These are phyloP conservation scores for Trachymyrmex cornetzi DNA, from an alignment of 1,140 invertebrate genomes.

Conservation along the genomic window DNA sequence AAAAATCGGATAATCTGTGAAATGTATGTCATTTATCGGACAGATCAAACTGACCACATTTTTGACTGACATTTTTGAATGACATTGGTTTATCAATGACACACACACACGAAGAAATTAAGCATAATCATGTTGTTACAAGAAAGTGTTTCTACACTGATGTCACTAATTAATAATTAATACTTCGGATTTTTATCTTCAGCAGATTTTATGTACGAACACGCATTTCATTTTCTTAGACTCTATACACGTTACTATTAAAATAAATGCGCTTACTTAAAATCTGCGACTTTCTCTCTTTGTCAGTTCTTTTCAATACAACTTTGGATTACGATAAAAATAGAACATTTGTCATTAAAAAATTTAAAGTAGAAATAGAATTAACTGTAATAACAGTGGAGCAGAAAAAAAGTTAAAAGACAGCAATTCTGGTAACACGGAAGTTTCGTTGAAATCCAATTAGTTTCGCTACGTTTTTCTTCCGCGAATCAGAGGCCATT, in stretches of 20 bases:
- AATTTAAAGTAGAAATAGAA: neutral
- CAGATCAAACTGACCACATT: conserved; percentile 19
- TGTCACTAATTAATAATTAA: conserved; percentile 13
- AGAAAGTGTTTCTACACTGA: conserved; percentile 16
- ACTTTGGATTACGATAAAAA: conserved; percentile 11
- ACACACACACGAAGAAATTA: neutral
- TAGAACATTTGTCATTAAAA: conserved; percentile 4
- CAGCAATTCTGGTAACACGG: neutral
- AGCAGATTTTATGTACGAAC: conserved; percentile 9
- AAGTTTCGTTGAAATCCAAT: conserved; percentile 17
- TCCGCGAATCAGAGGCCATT: conserved; percentile 37
- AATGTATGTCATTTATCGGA: neutral
- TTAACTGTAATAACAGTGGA: neutral
- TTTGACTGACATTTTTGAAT: neutral
- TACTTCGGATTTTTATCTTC: conserved; percentile 4
- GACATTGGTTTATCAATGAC: neutral
- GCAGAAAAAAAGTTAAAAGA: neutral
- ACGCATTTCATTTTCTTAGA: neutral
- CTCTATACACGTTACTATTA: conserved; percentile 7
- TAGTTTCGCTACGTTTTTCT: conserved; percentile 2
- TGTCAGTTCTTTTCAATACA: neutral
- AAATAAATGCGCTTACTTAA: conserved; percentile 11
- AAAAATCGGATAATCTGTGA: conserved; percentile 3
- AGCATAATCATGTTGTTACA: conserved; percentile 10
- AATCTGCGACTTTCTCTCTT: conserved; percentile 9